Evolutionary conservation across 2,888 invertebrate species (phyloP).

Genomic region (Caenorhabditis sp.): DNA sequence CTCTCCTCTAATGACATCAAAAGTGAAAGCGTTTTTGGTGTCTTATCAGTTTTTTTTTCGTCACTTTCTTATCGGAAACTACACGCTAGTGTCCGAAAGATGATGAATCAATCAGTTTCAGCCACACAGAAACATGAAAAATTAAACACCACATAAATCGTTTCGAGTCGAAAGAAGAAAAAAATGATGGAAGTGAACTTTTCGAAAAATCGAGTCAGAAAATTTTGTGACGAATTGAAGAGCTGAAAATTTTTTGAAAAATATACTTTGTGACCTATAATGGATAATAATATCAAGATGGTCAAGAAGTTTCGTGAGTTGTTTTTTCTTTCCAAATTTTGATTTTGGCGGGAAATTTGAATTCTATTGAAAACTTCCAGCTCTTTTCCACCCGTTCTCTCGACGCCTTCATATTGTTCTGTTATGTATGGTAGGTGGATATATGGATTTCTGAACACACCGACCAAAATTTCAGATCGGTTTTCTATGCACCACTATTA

Average conservation of each 20-base stretch:
- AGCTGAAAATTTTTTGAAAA: no score
- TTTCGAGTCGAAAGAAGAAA: background rate
- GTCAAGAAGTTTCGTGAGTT: constrained; percentile 35
- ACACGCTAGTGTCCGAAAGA: background rate
- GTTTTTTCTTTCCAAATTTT: no score
- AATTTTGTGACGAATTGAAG: constrained; percentile 1
- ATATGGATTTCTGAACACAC: background rate
- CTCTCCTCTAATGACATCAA: background rate
- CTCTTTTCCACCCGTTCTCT: constrained; percentile 66
- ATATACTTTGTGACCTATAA: no score
- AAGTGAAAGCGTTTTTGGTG: background rate
- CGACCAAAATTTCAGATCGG: constrained; percentile 33
- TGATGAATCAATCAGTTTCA: constrained; percentile 1
- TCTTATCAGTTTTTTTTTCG: background rate
- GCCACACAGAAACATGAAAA: constrained; percentile 21
- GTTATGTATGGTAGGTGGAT: constrained; percentile 46
- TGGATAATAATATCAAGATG: background rate
- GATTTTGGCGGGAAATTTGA: background rate
- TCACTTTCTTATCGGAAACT: background rate
- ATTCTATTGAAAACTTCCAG: constrained; percentile 37
- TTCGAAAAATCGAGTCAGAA: background rate
- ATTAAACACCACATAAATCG: background rate
- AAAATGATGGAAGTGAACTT: background rate
- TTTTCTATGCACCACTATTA: constrained; percentile 65
- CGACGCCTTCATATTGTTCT: constrained; percentile 64